These are phyloP conservation scores for Caracal caracal DNA, from an alignment of 2,113 vertebrate species.

Conservation along the genomic window DNA sequence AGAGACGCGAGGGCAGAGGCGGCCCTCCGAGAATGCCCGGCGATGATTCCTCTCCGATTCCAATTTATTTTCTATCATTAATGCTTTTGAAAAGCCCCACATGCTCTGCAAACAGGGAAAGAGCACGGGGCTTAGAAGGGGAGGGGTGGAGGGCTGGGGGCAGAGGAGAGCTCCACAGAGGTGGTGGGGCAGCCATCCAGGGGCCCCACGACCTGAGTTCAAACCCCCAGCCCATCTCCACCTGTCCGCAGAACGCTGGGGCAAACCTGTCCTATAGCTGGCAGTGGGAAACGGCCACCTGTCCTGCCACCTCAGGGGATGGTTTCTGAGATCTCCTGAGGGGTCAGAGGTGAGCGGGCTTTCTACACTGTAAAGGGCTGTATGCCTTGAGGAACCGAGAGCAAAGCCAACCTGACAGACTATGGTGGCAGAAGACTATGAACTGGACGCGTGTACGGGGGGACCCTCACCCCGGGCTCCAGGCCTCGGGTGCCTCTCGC, in stretches of 20 bases:
- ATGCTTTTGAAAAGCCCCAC: conserved; percentile 83
- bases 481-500: background rate
- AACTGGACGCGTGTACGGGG: fast-evolving
- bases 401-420: background rate
- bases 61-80: conserved; percentile 89
- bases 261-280: no score
- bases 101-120: conserved; percentile 69
- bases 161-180: fast-evolving
- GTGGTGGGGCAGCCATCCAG: background rate
- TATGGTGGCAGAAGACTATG: background rate
- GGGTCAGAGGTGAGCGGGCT: background rate
- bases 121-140: conserved; percentile 19
- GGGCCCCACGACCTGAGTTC: background rate
- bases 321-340: background rate
- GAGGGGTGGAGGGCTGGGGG: background rate
- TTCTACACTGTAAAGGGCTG: background rate
- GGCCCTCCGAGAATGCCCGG: conserved; percentile 82
- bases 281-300: background rate
- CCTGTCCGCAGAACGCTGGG: background rate
- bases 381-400: background rate
- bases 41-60: conserved; percentile 83
- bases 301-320: background rate
- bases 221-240: background rate
- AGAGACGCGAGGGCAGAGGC: conserved; percentile 76
- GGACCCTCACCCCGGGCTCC: background rate